A percentile compares a stretch with the other conserved stretches of the same genome.
Evolutionary conservation across 2,797 vertebrate species (phyloP).

Genomic region (Hydrocynus forskahlii): DNA sequence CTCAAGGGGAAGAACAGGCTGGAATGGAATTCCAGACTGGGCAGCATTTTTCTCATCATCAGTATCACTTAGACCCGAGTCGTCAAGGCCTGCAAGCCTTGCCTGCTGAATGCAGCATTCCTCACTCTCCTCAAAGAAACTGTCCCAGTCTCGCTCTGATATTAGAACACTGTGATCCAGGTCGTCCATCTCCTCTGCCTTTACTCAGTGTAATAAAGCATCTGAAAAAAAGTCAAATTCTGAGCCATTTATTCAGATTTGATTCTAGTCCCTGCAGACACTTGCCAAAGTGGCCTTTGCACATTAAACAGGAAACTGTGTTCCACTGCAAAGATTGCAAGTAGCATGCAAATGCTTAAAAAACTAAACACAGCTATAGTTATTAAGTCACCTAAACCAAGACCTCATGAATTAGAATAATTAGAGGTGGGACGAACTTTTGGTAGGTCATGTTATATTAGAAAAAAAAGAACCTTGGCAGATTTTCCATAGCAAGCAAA

Average conservation of each 20-base stretch:
- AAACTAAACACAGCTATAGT: background rate
- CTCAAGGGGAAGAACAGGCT: slow-evolving; percentile 20
- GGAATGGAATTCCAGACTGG: slow-evolving; percentile 4
- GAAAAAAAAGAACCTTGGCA: no score
- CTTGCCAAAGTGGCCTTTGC: background rate
- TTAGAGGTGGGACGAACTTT: background rate
- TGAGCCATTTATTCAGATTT: background rate
- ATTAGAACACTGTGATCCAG: slow-evolving; percentile 93
- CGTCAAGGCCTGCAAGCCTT: slow-evolving; percentile 81
- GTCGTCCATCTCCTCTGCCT: slow-evolving; percentile 84
- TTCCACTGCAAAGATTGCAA: background rate
- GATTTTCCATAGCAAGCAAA: background rate
- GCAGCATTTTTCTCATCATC: slow-evolving; percentile 71
- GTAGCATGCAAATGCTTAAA: background rate
- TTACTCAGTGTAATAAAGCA: slow-evolving; percentile 56
- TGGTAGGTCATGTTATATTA: no score
- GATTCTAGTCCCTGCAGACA: background rate
- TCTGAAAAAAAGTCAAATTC: slow-evolving; percentile 67
- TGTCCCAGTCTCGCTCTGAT: slow-evolving; percentile 88
- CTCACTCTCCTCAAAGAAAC: slow-evolving; percentile 83
- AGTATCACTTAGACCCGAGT: slow-evolving; percentile 82
- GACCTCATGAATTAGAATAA: background rate
- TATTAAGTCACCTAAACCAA: background rate
- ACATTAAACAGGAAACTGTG: background rate
- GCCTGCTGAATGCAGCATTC: slow-evolving; percentile 83